Percentiles rank a stretch among this genome's conserved stretches.
Evolutionary conservation across 2,888 invertebrate species (phyloP).

Genomic region (Rosalia funebris): DNA sequence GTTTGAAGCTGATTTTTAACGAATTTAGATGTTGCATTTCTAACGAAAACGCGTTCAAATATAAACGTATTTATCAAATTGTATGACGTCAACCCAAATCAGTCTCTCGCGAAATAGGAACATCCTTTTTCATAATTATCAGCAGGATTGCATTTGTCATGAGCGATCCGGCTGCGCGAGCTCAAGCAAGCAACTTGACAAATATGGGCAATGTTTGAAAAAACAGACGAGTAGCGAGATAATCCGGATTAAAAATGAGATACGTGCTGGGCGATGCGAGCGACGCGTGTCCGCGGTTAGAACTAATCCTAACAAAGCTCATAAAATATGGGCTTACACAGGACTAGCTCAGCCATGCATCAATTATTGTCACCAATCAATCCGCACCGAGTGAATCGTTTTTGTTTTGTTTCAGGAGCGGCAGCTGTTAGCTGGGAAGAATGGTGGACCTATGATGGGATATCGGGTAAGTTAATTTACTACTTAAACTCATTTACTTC

Average conservation of each 20-base stretch:
- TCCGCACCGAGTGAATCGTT: slow-evolving; percentile 39
- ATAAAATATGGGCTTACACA: slow-evolving; percentile 46
- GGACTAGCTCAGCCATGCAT: slow-evolving; percentile 54
- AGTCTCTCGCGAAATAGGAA: slow-evolving; percentile 8
- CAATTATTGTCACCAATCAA: slow-evolving; percentile 58
- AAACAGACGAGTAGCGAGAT: slow-evolving; percentile 58
- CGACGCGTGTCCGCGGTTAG: slow-evolving; percentile 44
- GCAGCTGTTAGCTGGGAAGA: slow-evolving; percentile 90
- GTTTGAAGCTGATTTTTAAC: too few species aligned
- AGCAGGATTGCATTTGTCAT: slow-evolving; percentile 38
- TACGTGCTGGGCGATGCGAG: slow-evolving; percentile 57
- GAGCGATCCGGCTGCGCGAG: slow-evolving; percentile 33
- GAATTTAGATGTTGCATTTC: too few species aligned
- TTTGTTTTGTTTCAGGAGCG: slow-evolving; percentile 69
- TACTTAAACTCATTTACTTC: slow-evolving; percentile 29
- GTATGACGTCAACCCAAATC: too few species aligned
- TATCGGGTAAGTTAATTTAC: slow-evolving; percentile 78
- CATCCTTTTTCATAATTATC: slow-evolving; percentile 9
- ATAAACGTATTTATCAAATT: too few species aligned
- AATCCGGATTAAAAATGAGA: slow-evolving; percentile 65
- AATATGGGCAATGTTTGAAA: slow-evolving; percentile 45
- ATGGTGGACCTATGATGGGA: slow-evolving; percentile 97
- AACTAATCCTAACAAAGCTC: slow-evolving; percentile 42
- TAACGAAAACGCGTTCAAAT: too few species aligned
- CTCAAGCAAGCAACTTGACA: slow-evolving; percentile 42